Evolutionary conservation across 2,888 invertebrate genomes (phyloP), one percentile per base, ranked within the genome.

Genomic region (Sepiola atlantica): DNA sequence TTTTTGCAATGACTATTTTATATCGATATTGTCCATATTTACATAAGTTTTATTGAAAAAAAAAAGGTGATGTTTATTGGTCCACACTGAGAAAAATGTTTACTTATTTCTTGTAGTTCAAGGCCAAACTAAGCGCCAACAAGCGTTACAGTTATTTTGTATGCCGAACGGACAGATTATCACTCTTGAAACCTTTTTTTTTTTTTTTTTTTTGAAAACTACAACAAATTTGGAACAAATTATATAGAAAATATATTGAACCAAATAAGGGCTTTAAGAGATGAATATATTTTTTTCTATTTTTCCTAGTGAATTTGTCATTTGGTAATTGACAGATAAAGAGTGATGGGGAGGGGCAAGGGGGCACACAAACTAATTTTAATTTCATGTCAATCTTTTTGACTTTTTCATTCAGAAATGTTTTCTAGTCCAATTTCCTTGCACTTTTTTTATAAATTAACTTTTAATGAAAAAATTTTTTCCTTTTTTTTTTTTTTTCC

Each of bases 241-340:
- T 0, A 28, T 61, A 61, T n/a, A 32, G 14, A 77, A 14, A 77
- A 32, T 12, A n/a, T 77, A n/a, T 32, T 32, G 2, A 77, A 77
- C 16, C 77, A 77, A 77, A 77, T 77, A 77, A 77, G n/a, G 77
- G 77, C 77, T 77, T 77, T 77, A 77, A 77, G 77, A 77, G n/a
- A 77, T 77, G 8, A 45, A 45, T 45, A 45, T 45, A 45, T 45
- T n/a, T 77, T 77, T 77, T 77, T 77, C 77, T 77, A 77, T n/a
- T 32, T n/a, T 32, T 77, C 32, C 32, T 77, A n/a, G n/a, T n/a
- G n/a, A 12, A 14, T 77, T 77, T 77, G 77, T 77, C n/a, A n/a
- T 18, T 77, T 77, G n/a, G 32, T 77, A 77, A n/a, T 6, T 77
- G 61, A 61, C 77, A 16, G 77, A 14, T 77, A n/a, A 77, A 77